These are phyloP conservation scores for Oconnorella tubifera DNA, from an alignment of 2,888 invertebrate species.

Conservation along the genomic window DNA sequence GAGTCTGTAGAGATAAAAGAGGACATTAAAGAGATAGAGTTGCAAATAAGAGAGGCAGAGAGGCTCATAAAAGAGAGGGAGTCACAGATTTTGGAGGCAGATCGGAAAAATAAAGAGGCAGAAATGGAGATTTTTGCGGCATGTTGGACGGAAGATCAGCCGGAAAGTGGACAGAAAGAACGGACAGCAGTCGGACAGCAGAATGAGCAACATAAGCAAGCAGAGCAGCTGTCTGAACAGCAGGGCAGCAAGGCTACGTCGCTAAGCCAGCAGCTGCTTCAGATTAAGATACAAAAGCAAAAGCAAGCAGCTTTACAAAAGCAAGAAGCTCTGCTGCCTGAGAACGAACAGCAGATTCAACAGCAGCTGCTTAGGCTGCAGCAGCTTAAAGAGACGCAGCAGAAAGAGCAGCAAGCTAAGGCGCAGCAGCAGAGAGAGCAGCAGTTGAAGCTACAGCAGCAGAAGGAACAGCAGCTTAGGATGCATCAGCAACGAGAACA, in stretches of 20 bases:
- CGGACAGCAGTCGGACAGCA: background rate
- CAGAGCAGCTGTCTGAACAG: too few species aligned
- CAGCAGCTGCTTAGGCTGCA: background rate
- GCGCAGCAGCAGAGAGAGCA: slow-evolving; percentile 4
- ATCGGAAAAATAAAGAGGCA: too few species aligned
- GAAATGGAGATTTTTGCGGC: background rate
- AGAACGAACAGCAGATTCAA: background rate
- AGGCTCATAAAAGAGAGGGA: too few species aligned
- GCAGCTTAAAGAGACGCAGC: background rate
- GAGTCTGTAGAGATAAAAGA: too few species aligned
- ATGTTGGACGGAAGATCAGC: background rate
- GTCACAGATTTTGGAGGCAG: too few species aligned
- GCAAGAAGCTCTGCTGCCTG: background rate
- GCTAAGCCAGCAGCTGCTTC: background rate
- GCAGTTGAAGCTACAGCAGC: background rate
- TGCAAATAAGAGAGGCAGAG: too few species aligned
- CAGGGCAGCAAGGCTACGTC: background rate
- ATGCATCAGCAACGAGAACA: background rate
- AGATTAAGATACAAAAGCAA: background rate
- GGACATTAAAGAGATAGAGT: too few species aligned
- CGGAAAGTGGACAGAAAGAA: background rate
- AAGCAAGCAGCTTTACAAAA: background rate
- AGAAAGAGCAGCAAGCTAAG: background rate
- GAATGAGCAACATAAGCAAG: background rate
- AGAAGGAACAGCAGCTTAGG: background rate